These are phyloP conservation scores for Ruditapes philippinarum DNA, from an alignment of 1,140 invertebrate species.

Conservation along the genomic window DNA sequence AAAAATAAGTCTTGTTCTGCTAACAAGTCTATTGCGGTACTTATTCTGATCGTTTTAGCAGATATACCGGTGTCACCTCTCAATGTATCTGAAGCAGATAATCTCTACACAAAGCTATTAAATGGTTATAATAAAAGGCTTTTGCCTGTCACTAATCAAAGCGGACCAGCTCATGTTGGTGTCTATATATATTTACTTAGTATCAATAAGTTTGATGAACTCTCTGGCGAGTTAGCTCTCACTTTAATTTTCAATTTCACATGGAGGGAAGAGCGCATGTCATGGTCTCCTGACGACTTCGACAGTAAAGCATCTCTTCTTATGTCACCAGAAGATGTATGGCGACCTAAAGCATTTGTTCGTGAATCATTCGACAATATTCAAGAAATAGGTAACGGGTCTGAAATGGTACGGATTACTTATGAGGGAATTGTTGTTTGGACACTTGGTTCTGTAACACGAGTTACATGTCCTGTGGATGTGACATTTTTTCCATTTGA, in stretches of 20 bases:
- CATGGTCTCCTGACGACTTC: not conserved
- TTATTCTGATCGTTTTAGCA: not conserved
- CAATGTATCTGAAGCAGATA: not conserved
- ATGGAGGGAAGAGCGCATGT: slow-evolving; percentile 39
- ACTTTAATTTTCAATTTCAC: not conserved
- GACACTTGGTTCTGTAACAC: not conserved
- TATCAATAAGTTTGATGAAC: slow-evolving; percentile 37
- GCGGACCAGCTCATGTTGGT: not conserved
- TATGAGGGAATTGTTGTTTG: slow-evolving; percentile 15
- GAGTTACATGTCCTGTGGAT: slow-evolving; percentile 25
- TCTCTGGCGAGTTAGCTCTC: slow-evolving; percentile 36
- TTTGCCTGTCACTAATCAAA: slow-evolving; percentile 4
- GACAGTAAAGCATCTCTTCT: slow-evolving; percentile 4
- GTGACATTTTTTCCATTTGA: slow-evolving; percentile 57
- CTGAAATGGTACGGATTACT: not conserved
- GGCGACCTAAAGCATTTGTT: slow-evolving; percentile 14
- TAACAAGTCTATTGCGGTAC: no score
- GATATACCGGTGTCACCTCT: not conserved
- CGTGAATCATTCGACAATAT: not conserved
- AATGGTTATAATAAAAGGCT: slow-evolving; percentile 23
- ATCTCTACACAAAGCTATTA: not conserved
- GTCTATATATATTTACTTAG: not conserved
- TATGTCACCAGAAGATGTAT: slow-evolving; percentile 19
- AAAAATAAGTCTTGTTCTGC: no score
- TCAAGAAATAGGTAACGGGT: slow-evolving; percentile 22